A percentile compares a stretch with the other conserved stretches of the same genome.
phyloP scores from a whole-genome alignment of 1,140 invertebrate species.

The Centruroides sculpturatus region DNA sequence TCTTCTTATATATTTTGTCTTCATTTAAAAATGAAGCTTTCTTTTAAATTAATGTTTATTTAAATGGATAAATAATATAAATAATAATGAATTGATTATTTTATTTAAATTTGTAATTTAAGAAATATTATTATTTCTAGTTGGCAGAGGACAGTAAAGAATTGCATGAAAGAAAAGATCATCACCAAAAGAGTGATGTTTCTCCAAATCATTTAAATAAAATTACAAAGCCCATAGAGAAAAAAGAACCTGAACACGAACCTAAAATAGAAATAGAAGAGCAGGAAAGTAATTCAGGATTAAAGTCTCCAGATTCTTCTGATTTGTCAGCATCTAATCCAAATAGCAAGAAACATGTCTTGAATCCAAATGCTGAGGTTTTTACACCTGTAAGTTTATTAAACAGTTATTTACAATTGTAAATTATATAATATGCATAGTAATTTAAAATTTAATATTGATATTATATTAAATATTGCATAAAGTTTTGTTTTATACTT shows the following conservation, averaged over 20 bases:
- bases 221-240: too few relatives aligned
- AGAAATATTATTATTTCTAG: not conserved
- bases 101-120: too few relatives aligned
- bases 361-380: slow-evolving; percentile 67
- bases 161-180: not conserved
- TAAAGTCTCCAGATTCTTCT: slow-evolving; percentile 36
- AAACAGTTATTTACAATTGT: too few relatives aligned
- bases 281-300: not conserved
- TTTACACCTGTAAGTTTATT: slow-evolving; percentile 57
- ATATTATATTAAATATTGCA: too few relatives aligned
- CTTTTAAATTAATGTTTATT: too few relatives aligned
- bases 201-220: not conserved
- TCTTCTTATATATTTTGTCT: too few relatives aligned
- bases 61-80: too few relatives aligned
- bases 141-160: slow-evolving; percentile 12
- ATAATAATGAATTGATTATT: too few relatives aligned
- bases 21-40: too few relatives aligned
- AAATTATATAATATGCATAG: too few relatives aligned
- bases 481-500: too few relatives aligned
- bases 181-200: slow-evolving; percentile 4
- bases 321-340: slow-evolving; percentile 72
- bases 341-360: slow-evolving; percentile 68
- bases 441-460: too few relatives aligned
- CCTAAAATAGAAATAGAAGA: not conserved
- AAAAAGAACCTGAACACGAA: not conserved